These are phyloP conservation scores for Helleia helle DNA, from an alignment of 2,888 invertebrate genomes.

Conservation along the genomic window DNA sequence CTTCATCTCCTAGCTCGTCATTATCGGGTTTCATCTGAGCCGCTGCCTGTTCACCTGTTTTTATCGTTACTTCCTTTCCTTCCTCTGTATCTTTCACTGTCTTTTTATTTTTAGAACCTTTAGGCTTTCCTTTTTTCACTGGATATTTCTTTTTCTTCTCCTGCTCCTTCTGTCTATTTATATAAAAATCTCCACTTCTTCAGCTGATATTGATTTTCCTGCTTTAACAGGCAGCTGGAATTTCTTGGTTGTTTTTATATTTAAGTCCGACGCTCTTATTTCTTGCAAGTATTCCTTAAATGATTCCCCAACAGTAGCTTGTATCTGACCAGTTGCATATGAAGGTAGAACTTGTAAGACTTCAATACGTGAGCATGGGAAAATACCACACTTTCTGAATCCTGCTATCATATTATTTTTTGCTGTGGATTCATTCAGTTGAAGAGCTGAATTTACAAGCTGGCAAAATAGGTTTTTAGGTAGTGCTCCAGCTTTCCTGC, in stretches of 20 bases:
- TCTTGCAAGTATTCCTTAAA: slow-evolving; percentile 18
- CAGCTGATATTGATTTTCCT: slow-evolving; percentile 18
- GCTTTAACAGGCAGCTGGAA: slow-evolving; percentile 19
- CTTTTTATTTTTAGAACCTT: neutral
- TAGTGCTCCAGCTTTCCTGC: neutral
- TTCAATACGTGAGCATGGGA: slow-evolving; percentile 16
- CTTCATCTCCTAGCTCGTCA: neutral
- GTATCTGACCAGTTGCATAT: slow-evolving; percentile 14
- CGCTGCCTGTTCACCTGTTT: neutral
- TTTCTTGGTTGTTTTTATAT: slow-evolving; percentile 16
- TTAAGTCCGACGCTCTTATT: slow-evolving; percentile 14
- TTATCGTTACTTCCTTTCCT: no score
- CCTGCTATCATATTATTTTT: slow-evolving; percentile 19
- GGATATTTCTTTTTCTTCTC: slow-evolving; percentile 14
- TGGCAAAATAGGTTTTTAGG: slow-evolving; percentile 15
- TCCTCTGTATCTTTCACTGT: neutral
- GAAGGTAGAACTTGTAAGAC: slow-evolving; percentile 17
- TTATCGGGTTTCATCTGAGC: neutral
- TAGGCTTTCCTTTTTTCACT: slow-evolving; percentile 3
- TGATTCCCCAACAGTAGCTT: slow-evolving; percentile 17
- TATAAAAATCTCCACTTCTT: slow-evolving; percentile 19
- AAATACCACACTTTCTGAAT: slow-evolving; percentile 20
- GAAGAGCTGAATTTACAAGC: slow-evolving; percentile 16
- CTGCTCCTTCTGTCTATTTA: slow-evolving; percentile 14
- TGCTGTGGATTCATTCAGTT: slow-evolving; percentile 16